Evolutionary conservation across 2,888 invertebrate genomes (phyloP), one percentile per base, ranked within the genome.

Genomic region (Steromphala cineraria): DNA sequence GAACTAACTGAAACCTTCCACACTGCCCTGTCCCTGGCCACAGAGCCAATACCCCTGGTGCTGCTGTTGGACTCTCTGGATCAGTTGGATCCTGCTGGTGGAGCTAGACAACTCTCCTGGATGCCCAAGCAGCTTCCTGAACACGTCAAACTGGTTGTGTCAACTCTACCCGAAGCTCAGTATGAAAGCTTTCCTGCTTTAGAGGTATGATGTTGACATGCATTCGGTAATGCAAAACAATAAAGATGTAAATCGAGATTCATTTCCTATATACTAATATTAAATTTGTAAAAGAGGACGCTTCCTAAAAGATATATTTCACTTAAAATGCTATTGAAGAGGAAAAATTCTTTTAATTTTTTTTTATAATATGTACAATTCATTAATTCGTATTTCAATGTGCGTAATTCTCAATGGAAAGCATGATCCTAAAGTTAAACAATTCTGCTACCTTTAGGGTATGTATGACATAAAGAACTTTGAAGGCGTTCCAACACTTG

Each of bases 21-120:
- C 0, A 28, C 81, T 2, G 71, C 82, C 3, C 40, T 90, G 53
- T 67, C 80, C 8, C n/a, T 84, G 13, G 84, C 87, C 19, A 80
- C 81, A 2, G 19, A 74, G 0, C 75, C 79, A 1, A 78, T 77
- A 36, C 88, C 87, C 1, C 75, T 91, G 40, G 78, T 91, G 0
- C 52, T 91, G 7, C 56, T 89, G 0, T 81, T 91, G 5, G 91
- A 91, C 79, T 89, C 90, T 0, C 84, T 91, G 17, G 91, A 91
- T 74, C 88, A 89, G 82, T 80, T 91, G 19, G 89, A 88, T 76
- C 81, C 86, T 19, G 79, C 84, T 13, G 85, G 89, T 78, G 89
- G 89, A 56, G 90, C 88, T 0, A 81, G 90, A 46, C 88, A 89
- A 52, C 77, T 91, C 19, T 83, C 83, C 31, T 91, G 91, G 91